A percentile compares a stretch with the other conserved stretches of the same genome.
Conservation (phyloP, 2,113 vertebrate genomes). For the Helogale parvula region DNA sequence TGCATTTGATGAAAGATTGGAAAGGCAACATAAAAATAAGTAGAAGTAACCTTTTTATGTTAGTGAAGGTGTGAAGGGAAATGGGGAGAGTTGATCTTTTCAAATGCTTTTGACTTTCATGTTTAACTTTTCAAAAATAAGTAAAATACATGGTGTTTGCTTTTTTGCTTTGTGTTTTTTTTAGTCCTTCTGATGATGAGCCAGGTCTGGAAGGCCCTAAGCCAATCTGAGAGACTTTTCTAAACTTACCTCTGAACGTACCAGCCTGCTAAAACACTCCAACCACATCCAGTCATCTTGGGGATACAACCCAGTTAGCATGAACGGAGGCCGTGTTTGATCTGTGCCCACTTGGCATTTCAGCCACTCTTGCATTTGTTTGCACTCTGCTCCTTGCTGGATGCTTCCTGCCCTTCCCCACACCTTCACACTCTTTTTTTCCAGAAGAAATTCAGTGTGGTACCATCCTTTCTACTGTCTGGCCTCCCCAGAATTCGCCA, state of each 20-base stretch:
- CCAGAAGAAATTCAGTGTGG: not conserved
- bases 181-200: not conserved
- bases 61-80: not conserved
- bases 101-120: not conserved
- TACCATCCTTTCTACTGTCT: not conserved
- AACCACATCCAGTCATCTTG: rapidly evolving
- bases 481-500: not conserved
- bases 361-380: not conserved
- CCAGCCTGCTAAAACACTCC: not conserved
- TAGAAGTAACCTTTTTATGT: not conserved
- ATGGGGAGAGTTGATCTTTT: not conserved
- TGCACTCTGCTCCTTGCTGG: not conserved
- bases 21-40: not conserved
- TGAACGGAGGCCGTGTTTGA: not conserved
- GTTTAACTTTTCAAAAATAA: not conserved
- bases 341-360: not conserved
- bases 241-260: not conserved
- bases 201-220: not conserved
- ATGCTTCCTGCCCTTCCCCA: rapidly evolving
- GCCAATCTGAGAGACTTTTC: not conserved
- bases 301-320: not conserved
- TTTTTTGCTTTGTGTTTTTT: not conserved
- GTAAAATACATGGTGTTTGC: not conserved
- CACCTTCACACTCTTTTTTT: not conserved
- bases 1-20: not conserved